A percentile compares a stretch with the other conserved stretches of the same genome.
Conservation (phyloP, 2,888 invertebrate species). For the Parnassius mnemosyne region DNA sequence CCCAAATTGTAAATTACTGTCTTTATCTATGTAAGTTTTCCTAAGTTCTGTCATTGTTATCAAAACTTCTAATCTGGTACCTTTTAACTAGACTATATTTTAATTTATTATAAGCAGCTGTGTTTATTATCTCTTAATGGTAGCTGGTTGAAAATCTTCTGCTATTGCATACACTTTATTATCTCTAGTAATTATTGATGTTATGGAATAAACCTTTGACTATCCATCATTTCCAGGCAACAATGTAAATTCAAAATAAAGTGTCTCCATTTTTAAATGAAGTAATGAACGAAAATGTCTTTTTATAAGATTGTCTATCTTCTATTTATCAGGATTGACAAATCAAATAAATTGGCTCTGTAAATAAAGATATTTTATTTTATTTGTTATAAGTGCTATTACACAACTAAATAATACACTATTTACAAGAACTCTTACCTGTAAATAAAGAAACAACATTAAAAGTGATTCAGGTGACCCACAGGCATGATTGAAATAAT, state of each 20-base stretch:
- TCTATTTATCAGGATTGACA: not conserved
- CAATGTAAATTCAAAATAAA: not conserved
- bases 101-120: conserved; percentile 16
- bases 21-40: not conserved
- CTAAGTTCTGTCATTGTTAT: not conserved
- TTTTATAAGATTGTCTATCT: not conserved
- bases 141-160: conserved; percentile 27
- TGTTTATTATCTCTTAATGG: not conserved
- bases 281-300: not conserved
- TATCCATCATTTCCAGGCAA: conserved; percentile 22
- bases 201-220: conserved; percentile 22
- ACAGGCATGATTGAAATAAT: too few relatives aligned
- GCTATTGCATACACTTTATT: conserved; percentile 17
- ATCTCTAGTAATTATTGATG: conserved; percentile 21
- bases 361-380: not conserved
- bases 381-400: not conserved
- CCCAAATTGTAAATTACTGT: not conserved
- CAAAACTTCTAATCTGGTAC: not conserved
- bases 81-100: conserved; percentile 31
- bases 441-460: too few relatives aligned
- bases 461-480: too few relatives aligned
- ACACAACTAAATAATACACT: too few relatives aligned
- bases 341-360: not conserved
- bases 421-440: too few relatives aligned
- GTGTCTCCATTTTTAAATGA: not conserved